Evolutionary conservation across 2,797 vertebrate species (phyloP), one percentile per base, ranked within the genome.

Genomic region (Sphenodon punctatus): DNA sequence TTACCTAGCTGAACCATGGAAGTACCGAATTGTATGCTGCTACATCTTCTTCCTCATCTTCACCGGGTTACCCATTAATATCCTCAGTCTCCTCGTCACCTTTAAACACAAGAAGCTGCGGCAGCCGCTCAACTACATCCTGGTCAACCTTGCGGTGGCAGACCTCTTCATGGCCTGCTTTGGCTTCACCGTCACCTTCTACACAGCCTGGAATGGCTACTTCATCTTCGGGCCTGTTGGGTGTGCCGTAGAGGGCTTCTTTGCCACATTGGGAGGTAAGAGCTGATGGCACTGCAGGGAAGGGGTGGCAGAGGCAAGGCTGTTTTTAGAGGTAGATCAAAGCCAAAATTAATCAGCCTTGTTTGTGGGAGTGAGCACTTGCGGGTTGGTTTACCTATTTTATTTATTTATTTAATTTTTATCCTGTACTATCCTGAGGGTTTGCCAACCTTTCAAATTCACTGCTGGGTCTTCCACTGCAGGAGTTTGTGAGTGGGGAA

Each of bases 11-110:
- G 95, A 96, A 25, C 95, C 95, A 0, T 96, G 96, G 49, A 46
- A 95, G 41, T 97, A 75, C 89, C 94, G 93, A 43, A 0, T 94
- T 0, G 90, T 97, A 6, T 96, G 95, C 30, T 81, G 74, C 78
- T 97, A 97, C 90, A 95, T 97, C 92, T 96, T 97, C 78, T 94
- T 97, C 88, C 95, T 97, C 85, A 97, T 97, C 91, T 94, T 87
- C 85, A 93, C 95, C 0, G 96, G 96, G 23, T 83, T 95, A 25
- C 97, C 97, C 78, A 96, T 97, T 95, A 97, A 97, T 16, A 79
- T 77, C 25, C 93, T 97, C 79, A 97, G 96, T 10, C 82, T 97
- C 88, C 23, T 96, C 14, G 96, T 95, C 80, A 95, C 96, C 46
- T 93, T 93, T 73, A 95, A 96, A 77, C 96, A 97, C 91, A 97